These are phyloP conservation scores for Oryzias sinensis DNA, from an alignment of 2,797 vertebrate species.

Conservation along the genomic window DNA sequence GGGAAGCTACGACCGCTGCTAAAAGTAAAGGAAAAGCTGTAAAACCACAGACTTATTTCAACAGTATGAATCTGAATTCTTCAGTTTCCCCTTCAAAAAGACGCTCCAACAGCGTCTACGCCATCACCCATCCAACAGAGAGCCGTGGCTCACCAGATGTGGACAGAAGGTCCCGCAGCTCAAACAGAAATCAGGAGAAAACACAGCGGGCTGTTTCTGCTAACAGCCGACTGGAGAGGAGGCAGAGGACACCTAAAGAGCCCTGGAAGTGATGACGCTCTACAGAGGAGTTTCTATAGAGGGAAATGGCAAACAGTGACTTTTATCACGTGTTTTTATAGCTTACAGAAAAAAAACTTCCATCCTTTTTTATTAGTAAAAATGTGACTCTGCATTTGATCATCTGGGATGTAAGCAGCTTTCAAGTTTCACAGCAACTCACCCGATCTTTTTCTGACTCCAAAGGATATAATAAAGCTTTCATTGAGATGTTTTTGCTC, in stretches of 20 bases:
- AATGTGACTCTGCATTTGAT: too few species aligned
- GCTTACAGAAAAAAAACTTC: too few species aligned
- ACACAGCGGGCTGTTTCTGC: neutral
- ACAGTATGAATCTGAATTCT: neutral
- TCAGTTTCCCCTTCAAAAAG: fast-evolving
- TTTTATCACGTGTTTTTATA: too few species aligned
- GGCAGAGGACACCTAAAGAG: fast-evolving
- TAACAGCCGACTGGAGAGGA: neutral
- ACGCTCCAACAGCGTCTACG: fast-evolving
- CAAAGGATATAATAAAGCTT: too few species aligned
- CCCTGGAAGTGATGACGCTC: conserved; percentile 18
- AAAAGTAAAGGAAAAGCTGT: fast-evolving
- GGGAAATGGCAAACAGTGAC: too few species aligned
- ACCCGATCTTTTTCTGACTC: too few species aligned
- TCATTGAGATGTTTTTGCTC: too few species aligned
- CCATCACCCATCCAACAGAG: fast-evolving
- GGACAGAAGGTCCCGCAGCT: neutral
- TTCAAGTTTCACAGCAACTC: too few species aligned
- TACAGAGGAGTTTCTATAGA: neutral
- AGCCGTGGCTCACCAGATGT: fast-evolving
- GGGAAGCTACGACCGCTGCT: fast-evolving
- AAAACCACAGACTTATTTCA: neutral
- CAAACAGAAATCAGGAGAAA: neutral
- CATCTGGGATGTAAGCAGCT: too few species aligned
- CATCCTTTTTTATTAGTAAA: too few species aligned